phyloP scores from a whole-genome alignment of 2,113 vertebrate species.

The Cercopithecus mona region DNA sequence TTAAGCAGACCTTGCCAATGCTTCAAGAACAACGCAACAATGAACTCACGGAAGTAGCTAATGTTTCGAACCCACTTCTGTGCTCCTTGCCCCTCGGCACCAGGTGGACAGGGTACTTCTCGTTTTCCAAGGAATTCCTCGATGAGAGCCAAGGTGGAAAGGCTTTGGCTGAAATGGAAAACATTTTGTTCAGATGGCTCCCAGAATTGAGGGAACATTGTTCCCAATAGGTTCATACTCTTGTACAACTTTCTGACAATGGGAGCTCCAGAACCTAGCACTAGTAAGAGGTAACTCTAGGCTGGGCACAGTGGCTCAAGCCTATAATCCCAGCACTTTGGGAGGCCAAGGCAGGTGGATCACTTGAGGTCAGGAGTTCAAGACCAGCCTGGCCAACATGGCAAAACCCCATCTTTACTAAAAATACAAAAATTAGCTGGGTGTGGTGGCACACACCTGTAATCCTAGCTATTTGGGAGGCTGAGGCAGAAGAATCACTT shows the following conservation, averaged over 20 bases:
- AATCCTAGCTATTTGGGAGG: no score
- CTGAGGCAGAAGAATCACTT: no score
- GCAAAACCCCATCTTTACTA: no score
- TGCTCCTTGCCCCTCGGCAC: conserved; percentile 84
- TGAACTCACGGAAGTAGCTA: conserved; percentile 97
- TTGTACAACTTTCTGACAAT: background rate
- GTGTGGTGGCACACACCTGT: no score
- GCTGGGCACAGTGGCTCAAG: no score
- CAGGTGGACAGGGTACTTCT: conserved; percentile 86
- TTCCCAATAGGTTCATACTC: background rate
- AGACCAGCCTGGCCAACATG: no score
- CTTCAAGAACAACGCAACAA: background rate
- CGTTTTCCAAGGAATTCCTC: conserved; percentile 96
- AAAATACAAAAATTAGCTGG: no score
- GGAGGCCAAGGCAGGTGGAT: no score
- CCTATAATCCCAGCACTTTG: no score
- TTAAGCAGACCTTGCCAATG: background rate
- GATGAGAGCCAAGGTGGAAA: conserved; percentile 97
- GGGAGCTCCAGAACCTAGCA: background rate
- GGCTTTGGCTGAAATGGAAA: conserved; percentile 92
- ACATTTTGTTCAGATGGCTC: conserved; percentile 68
- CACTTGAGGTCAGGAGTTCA: no score
- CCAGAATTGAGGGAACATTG: background rate
- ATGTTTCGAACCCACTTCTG: conserved; percentile 95
- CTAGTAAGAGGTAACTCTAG: background rate